These are phyloP conservation scores for Cettia cetti DNA, from an alignment of 2,113 vertebrate genomes.

Conservation along the genomic window DNA sequence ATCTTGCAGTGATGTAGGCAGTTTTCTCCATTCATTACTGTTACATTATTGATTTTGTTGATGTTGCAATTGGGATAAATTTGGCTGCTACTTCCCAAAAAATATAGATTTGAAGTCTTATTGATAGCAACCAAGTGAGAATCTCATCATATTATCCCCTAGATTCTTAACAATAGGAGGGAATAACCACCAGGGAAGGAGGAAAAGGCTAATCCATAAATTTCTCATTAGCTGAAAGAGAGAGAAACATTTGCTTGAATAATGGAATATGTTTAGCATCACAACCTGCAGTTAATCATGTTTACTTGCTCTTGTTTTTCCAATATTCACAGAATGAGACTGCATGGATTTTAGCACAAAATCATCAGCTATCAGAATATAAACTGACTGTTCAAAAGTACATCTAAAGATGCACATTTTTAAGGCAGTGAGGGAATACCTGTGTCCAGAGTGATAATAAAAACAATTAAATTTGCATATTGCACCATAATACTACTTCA, in stretches of 20 bases:
- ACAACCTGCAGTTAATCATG: slow-evolving; percentile 59
- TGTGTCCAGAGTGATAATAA: not conserved
- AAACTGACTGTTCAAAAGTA: not conserved
- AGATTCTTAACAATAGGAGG: slow-evolving; percentile 27
- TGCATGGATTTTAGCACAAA: not conserved
- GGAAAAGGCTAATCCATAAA: slow-evolving; percentile 61
- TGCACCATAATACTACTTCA: not conserved
- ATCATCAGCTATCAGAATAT: not conserved
- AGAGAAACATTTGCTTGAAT: slow-evolving; percentile 57
- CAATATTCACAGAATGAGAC: not conserved
- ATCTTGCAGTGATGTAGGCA: not conserved
- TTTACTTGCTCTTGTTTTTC: slow-evolving; percentile 50
- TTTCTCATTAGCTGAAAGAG: slow-evolving; percentile 58
- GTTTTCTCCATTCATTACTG: not conserved
- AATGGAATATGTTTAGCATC: slow-evolving; percentile 61
- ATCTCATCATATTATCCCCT: slow-evolving; percentile 41
- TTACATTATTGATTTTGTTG: slow-evolving; percentile 13
- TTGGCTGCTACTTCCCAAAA: not conserved
- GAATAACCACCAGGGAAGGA: slow-evolving; percentile 23
- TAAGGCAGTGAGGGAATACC: not conserved
- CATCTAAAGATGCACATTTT: not conserved
- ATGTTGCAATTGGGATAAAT: slow-evolving; percentile 29
- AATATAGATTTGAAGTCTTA: not conserved
- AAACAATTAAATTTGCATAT: not conserved
- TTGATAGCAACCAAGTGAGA: slow-evolving; percentile 44